Percentiles rank a stretch among this genome's conserved stretches.
These are phyloP conservation scores for Poecilia wingei DNA, from an alignment of 2,797 vertebrate species.

Conservation along the genomic window DNA sequence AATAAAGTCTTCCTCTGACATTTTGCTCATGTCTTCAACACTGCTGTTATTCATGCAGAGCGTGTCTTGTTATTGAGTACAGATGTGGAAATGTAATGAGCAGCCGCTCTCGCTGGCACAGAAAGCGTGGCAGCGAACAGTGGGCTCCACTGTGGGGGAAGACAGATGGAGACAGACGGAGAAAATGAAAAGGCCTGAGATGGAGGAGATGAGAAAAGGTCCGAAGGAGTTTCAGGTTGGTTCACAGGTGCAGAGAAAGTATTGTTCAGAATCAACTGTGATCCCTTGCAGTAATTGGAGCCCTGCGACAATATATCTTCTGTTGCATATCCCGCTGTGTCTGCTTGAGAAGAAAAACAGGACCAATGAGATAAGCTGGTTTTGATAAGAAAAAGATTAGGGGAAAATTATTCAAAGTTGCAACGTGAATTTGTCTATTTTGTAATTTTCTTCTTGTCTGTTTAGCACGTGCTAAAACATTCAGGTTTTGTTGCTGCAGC, in stretches of 20 bases:
- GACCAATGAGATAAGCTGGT: not conserved
- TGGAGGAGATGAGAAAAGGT: constrained; percentile 49
- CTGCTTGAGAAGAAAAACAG: not conserved
- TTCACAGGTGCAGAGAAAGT: constrained; percentile 67
- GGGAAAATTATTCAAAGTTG: not conserved
- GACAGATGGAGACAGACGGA: constrained; percentile 41
- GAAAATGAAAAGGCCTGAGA: constrained; percentile 41
- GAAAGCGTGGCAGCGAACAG: constrained; percentile 64
- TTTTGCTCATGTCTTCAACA: constrained; percentile 79
- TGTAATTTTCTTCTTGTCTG: not conserved
- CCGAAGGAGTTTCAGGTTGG: constrained; percentile 10
- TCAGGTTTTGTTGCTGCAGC: not conserved
- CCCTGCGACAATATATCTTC: not conserved
- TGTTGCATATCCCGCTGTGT: not conserved
- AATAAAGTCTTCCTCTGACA: constrained; percentile 79
- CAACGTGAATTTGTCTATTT: not conserved
- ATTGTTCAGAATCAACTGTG: constrained; percentile 49
- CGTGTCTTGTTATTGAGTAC: constrained; percentile 75
- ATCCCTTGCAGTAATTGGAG: constrained; percentile 22
- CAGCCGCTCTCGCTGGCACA: constrained; percentile 54
- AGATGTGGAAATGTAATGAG: constrained; percentile 83
- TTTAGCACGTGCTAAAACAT: not conserved
- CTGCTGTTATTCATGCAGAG: constrained; percentile 79
- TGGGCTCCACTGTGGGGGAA: constrained; percentile 58
- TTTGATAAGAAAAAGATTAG: not conserved